Percentiles rank a stretch among this genome's conserved stretches.
These are phyloP conservation scores for honey bee (Apis mellifera) DNA, from an alignment of 1,140 invertebrate species.

Conservation along the genomic window DNA sequence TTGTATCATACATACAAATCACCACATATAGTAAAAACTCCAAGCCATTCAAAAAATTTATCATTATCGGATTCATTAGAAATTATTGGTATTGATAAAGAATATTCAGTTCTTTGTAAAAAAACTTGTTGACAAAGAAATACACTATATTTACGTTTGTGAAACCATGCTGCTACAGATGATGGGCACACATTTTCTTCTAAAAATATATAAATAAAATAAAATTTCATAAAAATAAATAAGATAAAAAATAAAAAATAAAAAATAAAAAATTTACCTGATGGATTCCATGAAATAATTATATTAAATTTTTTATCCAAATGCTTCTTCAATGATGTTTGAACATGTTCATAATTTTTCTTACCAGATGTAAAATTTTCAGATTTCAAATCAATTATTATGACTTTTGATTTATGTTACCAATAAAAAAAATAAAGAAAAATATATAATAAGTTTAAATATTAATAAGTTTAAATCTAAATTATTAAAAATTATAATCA, in stretches of 20 bases:
- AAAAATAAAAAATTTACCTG: conserved; percentile 70
- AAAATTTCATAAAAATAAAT: not conserved
- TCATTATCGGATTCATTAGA: conserved; percentile 64
- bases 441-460: not conserved
- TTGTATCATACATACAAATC: conserved; percentile 74
- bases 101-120: conserved; percentile 69
- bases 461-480: conserved; percentile 1
- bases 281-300: conserved; percentile 82
- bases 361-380: conserved; percentile 80
- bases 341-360: conserved; percentile 80
- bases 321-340: conserved; percentile 73
- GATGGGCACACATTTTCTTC: conserved; percentile 83
- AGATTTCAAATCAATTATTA: conserved; percentile 81
- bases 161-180: conserved; percentile 83
- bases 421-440: conserved; percentile 60
- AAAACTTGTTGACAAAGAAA: conserved; percentile 77
- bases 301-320: conserved; percentile 78
- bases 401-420: conserved; percentile 74
- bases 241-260: conserved; percentile 19
- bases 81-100: conserved; percentile 75
- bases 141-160: conserved; percentile 77
- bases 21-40: conserved; percentile 79
- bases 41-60: conserved; percentile 83
- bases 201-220: conserved; percentile 66
- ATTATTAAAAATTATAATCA: not conserved